A percentile compares a stretch with the other conserved stretches of the same genome.
These are phyloP conservation scores for Siniperca scherzeri DNA, from an alignment of 2,797 vertebrate genomes.

Conservation along the genomic window DNA sequence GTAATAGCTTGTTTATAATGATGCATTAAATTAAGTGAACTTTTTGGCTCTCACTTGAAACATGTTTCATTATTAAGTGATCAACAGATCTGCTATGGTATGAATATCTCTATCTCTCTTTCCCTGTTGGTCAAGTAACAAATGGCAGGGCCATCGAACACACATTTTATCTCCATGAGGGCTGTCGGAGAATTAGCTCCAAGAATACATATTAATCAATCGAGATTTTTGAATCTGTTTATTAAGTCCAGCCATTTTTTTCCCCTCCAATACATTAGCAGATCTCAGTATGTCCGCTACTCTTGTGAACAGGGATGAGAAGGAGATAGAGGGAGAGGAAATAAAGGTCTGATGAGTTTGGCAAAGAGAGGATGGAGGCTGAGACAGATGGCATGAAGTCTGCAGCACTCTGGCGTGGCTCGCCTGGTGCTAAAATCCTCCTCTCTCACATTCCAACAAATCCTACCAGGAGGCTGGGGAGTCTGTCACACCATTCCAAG, in stretches of 20 bases:
- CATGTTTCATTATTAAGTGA: conserved; percentile 69
- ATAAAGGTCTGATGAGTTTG: conserved; percentile 90
- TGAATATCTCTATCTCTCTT: conserved; percentile 63
- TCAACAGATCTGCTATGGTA: conserved; percentile 67
- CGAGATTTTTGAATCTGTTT: conserved; percentile 78
- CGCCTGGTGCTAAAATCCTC: conserved; percentile 90
- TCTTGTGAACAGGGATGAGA: conserved; percentile 89
- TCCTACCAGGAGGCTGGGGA: conserved; percentile 90
- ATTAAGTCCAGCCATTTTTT: conserved; percentile 70
- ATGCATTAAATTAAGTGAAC: conserved; percentile 63
- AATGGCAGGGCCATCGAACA: conserved; percentile 83
- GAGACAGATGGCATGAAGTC: conserved; percentile 92
- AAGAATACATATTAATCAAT: conserved; percentile 85
- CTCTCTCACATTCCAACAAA: conserved; percentile 91
- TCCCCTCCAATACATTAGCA: conserved; percentile 79
- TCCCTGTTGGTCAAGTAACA: conserved; percentile 82
- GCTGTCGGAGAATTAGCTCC: conserved; percentile 82
- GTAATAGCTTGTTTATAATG: conserved; percentile 44
- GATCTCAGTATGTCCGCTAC: conserved; percentile 86
- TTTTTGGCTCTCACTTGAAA: conserved; percentile 67
- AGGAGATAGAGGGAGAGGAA: conserved; percentile 82
- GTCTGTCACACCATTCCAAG: conserved; percentile 86
- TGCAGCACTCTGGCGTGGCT: conserved; percentile 89
- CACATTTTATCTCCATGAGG: conserved; percentile 81
- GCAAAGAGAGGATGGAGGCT: conserved; percentile 86